Percentiles rank a stretch among this genome's conserved stretches.
Conservation (phyloP, 2,888 invertebrate species). For the Euproctis similis region DNA sequence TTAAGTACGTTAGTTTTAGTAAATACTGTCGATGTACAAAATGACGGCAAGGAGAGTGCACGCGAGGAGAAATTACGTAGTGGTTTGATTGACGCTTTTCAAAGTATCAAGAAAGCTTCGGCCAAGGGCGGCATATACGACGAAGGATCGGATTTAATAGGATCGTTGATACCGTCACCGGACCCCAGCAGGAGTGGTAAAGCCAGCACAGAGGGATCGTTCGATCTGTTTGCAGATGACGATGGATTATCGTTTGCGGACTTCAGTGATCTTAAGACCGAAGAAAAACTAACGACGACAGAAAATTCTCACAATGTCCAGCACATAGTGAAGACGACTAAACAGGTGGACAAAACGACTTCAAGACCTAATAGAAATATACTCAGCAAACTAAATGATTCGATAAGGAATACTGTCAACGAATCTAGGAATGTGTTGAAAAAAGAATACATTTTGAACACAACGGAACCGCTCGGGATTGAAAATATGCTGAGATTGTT, state of each 20-base stretch:
- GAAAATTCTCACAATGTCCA: conserved; percentile 67
- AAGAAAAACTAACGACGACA: conserved; percentile 41
- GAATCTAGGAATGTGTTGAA: conserved; percentile 46
- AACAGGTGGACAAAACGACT: conserved; percentile 40
- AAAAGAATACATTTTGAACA: conserved; percentile 24
- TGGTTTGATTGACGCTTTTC: conserved; percentile 65
- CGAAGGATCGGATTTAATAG: conserved; percentile 54
- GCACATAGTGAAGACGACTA: conserved; percentile 59
- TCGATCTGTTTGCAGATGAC: conserved; percentile 58
- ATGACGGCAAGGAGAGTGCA: conserved; percentile 45
- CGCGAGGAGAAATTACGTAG: conserved; percentile 62
- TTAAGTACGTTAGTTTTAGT: conserved; percentile 47
- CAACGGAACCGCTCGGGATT: conserved; percentile 45
- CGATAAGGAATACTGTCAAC: conserved; percentile 50
- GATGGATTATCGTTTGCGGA: conserved; percentile 62
- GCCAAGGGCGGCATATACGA: conserved; percentile 56
- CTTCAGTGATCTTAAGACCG: conserved; percentile 39
- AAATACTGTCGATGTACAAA: conserved; percentile 39
- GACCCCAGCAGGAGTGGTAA: conserved; percentile 32
- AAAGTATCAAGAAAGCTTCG: conserved; percentile 62
- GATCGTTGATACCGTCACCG: conserved; percentile 38
- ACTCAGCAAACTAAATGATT: conserved; percentile 46
- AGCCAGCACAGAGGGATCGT: conserved; percentile 40
- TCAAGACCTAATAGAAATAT: conserved; percentile 44
- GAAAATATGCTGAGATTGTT: conserved; percentile 74